phyloP scores from a whole-genome alignment of 1,140 invertebrate genomes.

The Lycorma delicatula region DNA sequence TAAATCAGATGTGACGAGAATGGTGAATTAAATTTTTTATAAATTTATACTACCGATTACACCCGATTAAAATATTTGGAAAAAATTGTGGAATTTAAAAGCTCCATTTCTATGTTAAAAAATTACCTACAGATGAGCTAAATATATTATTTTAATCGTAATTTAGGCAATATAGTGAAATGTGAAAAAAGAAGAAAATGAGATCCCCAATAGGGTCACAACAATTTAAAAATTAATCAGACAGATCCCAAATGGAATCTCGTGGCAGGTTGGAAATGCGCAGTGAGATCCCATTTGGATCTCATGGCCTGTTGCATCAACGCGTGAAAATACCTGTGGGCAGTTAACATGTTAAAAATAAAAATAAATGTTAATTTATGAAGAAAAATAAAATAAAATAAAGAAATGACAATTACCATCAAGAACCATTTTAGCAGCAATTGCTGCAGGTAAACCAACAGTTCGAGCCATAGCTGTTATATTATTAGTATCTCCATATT shows the following conservation, averaged over 20 bases:
- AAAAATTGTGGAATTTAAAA: not conserved
- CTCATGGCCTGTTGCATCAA: not conserved
- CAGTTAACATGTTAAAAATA: not conserved
- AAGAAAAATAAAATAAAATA: not conserved
- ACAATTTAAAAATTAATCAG: no score
- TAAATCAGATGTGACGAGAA: not conserved
- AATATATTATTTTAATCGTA: not conserved
- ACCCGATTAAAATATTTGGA: not conserved
- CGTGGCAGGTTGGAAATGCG: not conserved
- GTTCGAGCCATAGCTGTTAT: conserved; percentile 97
- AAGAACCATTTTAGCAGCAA: conserved; percentile 94
- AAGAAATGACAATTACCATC: conserved; percentile 55
- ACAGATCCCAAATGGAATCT: not conserved
- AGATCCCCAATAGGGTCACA: no score
- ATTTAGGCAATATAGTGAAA: not conserved
- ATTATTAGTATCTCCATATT: conserved; percentile 77
- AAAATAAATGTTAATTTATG: not conserved
- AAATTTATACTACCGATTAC: not conserved
- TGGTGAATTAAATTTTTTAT: not conserved
- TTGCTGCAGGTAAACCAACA: conserved; percentile 92
- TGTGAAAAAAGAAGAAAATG: no score
- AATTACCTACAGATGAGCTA: not conserved
- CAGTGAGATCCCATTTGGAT: not conserved
- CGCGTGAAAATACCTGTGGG: not conserved
- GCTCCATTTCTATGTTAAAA: not conserved